Conservation (phyloP, 2,888 invertebrate species). For the Calliopum simillimum region DNA sequence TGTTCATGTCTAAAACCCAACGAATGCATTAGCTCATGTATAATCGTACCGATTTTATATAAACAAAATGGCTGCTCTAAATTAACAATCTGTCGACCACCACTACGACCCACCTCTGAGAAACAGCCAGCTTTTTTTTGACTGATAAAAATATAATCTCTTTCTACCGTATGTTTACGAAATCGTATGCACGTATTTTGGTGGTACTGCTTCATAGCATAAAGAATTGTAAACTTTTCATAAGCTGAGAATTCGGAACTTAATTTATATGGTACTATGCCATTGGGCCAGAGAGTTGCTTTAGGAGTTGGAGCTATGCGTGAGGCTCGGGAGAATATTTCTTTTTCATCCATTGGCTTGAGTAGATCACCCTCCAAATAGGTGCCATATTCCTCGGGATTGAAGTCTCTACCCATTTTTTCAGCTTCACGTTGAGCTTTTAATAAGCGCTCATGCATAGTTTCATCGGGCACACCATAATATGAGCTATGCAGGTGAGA, state of each 20-base stretch:
- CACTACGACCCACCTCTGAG: slow-evolving; percentile 81
- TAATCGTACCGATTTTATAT: slow-evolving; percentile 75
- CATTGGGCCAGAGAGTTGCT: slow-evolving; percentile 80
- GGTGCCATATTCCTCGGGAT: slow-evolving; percentile 84
- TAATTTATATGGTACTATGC: slow-evolving; percentile 77
- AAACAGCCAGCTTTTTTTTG: slow-evolving; percentile 80
- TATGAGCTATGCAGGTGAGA: too few relatives aligned
- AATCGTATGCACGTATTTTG: slow-evolving; percentile 79
- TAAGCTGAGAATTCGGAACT: slow-evolving; percentile 72
- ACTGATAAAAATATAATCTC: slow-evolving; percentile 77
- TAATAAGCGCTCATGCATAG: too few relatives aligned
- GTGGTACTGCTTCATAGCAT: slow-evolving; percentile 80
- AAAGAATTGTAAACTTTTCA: slow-evolving; percentile 73
- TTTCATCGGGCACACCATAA: too few relatives aligned
- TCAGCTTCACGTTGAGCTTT: too few relatives aligned
- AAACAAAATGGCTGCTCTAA: slow-evolving; percentile 81
- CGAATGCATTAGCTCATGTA: slow-evolving; percentile 85
- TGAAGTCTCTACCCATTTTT: too few relatives aligned
- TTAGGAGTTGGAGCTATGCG: too few relatives aligned
- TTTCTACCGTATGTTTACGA: slow-evolving; percentile 72
- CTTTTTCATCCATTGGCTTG: slow-evolving; percentile 68
- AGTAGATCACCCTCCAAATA: slow-evolving; percentile 84
- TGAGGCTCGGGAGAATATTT: too few relatives aligned
- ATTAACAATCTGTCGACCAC: slow-evolving; percentile 74
- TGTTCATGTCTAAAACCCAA: slow-evolving; percentile 86